A percentile compares a stretch with the other conserved stretches of the same genome.
phyloP scores from a whole-genome alignment of 2,888 invertebrate genomes.

The Mechanitis mazaeus region DNA sequence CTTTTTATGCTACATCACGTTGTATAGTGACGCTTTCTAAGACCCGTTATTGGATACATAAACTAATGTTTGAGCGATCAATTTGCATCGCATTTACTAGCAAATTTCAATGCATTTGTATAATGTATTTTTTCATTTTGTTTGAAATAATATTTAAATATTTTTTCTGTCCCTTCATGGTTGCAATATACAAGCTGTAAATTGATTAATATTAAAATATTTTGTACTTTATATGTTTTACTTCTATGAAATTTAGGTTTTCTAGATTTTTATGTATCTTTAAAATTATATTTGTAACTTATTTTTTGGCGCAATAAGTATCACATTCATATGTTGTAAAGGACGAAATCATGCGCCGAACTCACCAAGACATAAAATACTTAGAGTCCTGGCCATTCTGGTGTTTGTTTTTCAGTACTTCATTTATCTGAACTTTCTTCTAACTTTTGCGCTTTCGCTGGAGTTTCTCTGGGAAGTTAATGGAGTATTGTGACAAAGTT shows the following conservation, averaged over 20 bases:
- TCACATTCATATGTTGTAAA: background rate
- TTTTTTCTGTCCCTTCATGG: no score
- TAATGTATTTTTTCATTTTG: no score
- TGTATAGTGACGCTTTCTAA: constrained; percentile 21
- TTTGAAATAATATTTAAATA: no score
- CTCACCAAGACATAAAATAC: constrained; percentile 11
- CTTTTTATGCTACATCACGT: constrained; percentile 30
- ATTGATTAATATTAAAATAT: no score
- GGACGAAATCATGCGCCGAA: constrained; percentile 1
- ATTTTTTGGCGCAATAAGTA: no score
- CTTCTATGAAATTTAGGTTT: no score
- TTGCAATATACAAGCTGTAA: no score
- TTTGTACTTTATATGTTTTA: no score
- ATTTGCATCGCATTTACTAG: no score
- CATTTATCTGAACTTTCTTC: constrained; percentile 18
- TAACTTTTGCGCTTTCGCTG: constrained; percentile 26
- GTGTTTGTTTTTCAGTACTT: constrained; percentile 19
- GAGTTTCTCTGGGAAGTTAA: constrained; percentile 21
- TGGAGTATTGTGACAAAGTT: constrained; percentile 15
- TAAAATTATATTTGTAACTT: no score
- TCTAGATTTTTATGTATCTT: no score
- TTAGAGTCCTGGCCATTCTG: constrained; percentile 11
- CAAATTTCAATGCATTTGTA: no score
- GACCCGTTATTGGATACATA: constrained; percentile 23
- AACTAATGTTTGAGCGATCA: constrained; percentile 24